Evolutionary conservation across 1,140 invertebrate species (phyloP).

Genomic region (Ceratoteleas bidentatus): DNA sequence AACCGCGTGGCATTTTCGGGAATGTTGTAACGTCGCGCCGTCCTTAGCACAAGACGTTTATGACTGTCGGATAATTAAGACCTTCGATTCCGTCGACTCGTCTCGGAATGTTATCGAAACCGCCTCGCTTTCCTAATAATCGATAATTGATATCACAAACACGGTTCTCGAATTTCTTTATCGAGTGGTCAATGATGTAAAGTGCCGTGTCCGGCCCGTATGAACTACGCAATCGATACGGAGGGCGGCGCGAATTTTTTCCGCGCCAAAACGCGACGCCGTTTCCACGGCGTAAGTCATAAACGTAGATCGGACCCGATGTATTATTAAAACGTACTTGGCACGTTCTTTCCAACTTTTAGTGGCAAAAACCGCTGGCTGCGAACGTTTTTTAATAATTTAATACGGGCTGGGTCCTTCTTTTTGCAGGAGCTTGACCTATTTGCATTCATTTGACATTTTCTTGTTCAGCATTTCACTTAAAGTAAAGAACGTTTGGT

Average conservation of each 20-base stretch:
- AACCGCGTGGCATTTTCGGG: constrained; percentile 64
- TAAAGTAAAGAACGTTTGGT: too few relatives aligned
- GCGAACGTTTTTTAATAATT: constrained; percentile 45
- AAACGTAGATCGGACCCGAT: constrained; percentile 27
- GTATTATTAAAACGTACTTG: constrained; percentile 51
- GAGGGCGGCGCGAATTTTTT: too few relatives aligned
- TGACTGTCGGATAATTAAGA: constrained; percentile 65
- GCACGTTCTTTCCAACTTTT: constrained; percentile 49
- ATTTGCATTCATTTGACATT: constrained; percentile 31
- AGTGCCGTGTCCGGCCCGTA: constrained; percentile 3
- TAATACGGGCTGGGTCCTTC: constrained; percentile 5
- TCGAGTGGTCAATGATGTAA: constrained; percentile 3
- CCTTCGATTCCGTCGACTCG: constrained; percentile 51
- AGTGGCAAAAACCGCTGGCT: constrained; percentile 20
- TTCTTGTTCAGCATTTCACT: too few relatives aligned
- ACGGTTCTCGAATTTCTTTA: constrained; percentile 48
- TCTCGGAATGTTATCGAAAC: constrained; percentile 35
- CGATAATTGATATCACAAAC: constrained; percentile 47
- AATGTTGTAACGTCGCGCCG: constrained; percentile 62
- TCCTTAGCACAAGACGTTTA: constrained; percentile 48
- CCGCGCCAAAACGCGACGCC: too few relatives aligned
- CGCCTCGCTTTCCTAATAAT: constrained; percentile 41
- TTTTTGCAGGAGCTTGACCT: constrained; percentile 39
- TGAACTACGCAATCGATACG: not conserved
- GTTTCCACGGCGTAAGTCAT: constrained; percentile 37